These are phyloP conservation scores for Brachionus sp. DNA, from an alignment of 1,140 invertebrate genomes.

Conservation along the genomic window DNA sequence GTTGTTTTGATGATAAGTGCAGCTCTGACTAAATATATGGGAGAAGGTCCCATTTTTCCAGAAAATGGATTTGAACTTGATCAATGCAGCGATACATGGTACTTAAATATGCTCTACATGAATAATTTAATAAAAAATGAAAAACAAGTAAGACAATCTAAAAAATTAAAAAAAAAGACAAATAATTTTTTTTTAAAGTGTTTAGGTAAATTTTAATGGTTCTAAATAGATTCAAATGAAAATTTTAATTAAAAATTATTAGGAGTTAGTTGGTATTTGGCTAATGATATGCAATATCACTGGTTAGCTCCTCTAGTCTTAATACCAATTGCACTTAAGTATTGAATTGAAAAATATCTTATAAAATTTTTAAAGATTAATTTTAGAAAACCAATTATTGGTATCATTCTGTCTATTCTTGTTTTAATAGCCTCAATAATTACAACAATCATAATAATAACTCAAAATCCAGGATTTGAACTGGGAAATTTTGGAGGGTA, in stretches of 20 bases:
- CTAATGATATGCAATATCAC: conserved; percentile 77
- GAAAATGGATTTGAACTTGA: neutral
- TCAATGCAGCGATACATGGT: conserved; percentile 1
- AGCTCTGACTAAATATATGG: neutral
- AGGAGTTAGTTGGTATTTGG: conserved; percentile 72
- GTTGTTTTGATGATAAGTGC: conserved; percentile 21
- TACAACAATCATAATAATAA: conserved; percentile 47
- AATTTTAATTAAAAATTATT: conserved; percentile 62
- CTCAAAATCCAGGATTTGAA: conserved; percentile 47
- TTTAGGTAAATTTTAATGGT: neutral
- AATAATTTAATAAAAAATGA: conserved; percentile 20
- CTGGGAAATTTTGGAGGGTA: conserved; percentile 3
- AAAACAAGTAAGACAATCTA: neutral
- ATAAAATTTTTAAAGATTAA: conserved; percentile 50
- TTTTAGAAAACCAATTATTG: conserved; percentile 25
- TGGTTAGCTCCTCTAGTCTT: conserved; percentile 67
- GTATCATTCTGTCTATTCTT: neutral
- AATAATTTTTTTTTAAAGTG: conserved; percentile 13
- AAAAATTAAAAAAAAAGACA: neutral
- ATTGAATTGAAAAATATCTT: neutral
- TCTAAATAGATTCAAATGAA: neutral
- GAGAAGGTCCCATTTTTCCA: conserved; percentile 16
- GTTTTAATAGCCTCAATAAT: conserved; percentile 47
- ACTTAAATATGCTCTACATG: conserved; percentile 3
- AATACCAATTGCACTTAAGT: conserved; percentile 47